phyloP scores from a whole-genome alignment of 1,140 invertebrate species.

The Procambarus virginalis region DNA sequence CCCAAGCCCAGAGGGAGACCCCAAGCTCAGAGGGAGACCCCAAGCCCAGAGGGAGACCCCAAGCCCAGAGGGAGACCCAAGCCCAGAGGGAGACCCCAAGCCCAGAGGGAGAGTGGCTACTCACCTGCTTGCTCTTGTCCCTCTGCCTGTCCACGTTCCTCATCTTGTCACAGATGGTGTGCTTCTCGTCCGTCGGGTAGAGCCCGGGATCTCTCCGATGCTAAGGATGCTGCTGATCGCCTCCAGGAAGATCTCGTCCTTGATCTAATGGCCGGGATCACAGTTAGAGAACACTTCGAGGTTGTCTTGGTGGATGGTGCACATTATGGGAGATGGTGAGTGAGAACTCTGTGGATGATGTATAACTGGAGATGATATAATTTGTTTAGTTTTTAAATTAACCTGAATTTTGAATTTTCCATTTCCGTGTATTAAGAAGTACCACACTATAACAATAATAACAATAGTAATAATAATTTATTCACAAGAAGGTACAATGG shows the following conservation, averaged over 20 bases:
- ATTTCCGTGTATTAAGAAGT: background rate
- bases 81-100: too few relatives aligned
- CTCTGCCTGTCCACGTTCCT: conserved; percentile 89
- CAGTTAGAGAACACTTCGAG: background rate
- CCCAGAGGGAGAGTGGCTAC: background rate
- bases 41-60: too few relatives aligned
- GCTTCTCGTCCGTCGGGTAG: conserved; percentile 90
- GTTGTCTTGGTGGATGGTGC: background rate
- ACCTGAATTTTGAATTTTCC: too few relatives aligned
- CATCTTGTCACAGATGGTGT: conserved; percentile 96
- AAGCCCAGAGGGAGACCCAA: too few relatives aligned
- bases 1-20: too few relatives aligned
- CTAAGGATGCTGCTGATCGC: conserved; percentile 96
- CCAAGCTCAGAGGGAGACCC: too few relatives aligned
- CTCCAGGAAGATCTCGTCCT: conserved; percentile 94
- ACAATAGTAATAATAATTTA: background rate
- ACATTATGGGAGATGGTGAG: background rate
- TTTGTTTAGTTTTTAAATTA: too few relatives aligned
- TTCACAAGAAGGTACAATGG: too few relatives aligned
- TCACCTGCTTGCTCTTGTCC: conserved; percentile 87
- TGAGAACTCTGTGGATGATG: background rate
- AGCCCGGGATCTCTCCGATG: conserved; percentile 94
- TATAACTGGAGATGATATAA: too few relatives aligned
- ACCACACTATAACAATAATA: background rate
- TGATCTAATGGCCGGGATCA: conserved; percentile 80